Evolutionary conservation across 2,888 invertebrate genomes (phyloP).

Genomic region (Pogonocherus hispidulus): DNA sequence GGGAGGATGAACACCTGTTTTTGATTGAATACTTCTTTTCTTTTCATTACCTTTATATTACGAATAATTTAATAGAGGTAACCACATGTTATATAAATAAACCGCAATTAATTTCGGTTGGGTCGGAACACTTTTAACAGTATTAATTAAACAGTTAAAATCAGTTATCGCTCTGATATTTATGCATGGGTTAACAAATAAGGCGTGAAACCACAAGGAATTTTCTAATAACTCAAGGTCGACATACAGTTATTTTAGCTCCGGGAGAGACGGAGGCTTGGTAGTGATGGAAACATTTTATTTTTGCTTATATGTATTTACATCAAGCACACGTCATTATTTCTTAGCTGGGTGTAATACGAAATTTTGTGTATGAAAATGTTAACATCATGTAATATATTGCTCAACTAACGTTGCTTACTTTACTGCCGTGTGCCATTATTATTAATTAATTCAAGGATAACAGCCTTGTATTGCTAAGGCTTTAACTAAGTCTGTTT

Average conservation of each 20-base stretch:
- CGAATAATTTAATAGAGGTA: too few relatives aligned
- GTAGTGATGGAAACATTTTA: constrained; percentile 5
- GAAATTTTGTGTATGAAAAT: neutral
- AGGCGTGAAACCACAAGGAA: constrained; percentile 23
- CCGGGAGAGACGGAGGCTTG: neutral
- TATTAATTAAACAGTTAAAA: neutral
- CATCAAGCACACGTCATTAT: neutral
- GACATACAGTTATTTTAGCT: constrained; percentile 7
- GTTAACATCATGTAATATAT: neutral
- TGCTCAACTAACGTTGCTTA: neutral
- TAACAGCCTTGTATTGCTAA: neutral
- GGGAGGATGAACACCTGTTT: too few relatives aligned
- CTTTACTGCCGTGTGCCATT: neutral
- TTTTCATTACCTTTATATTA: too few relatives aligned
- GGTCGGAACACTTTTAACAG: neutral
- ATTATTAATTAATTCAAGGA: neutral
- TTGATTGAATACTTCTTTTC: too few relatives aligned
- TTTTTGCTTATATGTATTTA: neutral
- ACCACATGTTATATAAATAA: too few relatives aligned
- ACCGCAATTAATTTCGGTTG: too few relatives aligned
- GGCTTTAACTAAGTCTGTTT: neutral
- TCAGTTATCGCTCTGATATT: neutral
- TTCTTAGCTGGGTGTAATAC: neutral
- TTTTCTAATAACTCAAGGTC: constrained; percentile 27
- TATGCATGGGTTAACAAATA: constrained; percentile 3